A percentile compares a stretch with the other conserved stretches of the same genome.
These are phyloP conservation scores for Gopherus flavomarginatus DNA, from an alignment of 2,113 vertebrate genomes.

Conservation along the genomic window DNA sequence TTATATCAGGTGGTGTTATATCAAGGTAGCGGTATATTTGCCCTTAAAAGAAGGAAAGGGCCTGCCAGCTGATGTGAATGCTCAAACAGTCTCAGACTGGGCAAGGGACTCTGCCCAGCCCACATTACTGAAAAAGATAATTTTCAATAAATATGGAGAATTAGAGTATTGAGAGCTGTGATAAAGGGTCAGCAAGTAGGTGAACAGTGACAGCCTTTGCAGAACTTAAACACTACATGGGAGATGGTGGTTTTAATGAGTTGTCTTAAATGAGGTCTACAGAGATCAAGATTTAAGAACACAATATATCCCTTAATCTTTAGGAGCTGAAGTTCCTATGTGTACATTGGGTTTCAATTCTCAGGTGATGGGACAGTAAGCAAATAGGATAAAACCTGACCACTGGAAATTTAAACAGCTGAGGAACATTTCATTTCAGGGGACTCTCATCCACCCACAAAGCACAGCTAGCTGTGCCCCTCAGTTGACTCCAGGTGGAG, in stretches of 20 bases:
- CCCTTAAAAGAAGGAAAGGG: conserved; percentile 23
- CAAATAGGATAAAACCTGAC: neutral
- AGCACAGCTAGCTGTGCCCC: neutral
- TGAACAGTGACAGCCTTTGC: rapidly evolving
- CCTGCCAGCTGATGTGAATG: conserved; percentile 17
- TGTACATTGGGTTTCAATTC: neutral
- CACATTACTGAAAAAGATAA: neutral
- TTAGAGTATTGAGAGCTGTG: neutral
- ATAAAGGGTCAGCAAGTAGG: neutral
- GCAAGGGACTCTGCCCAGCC: conserved; percentile 33
- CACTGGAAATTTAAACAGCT: neutral
- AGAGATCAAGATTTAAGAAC: neutral
- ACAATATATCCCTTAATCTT: rapidly evolving
- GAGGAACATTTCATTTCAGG: neutral
- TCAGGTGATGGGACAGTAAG: neutral
- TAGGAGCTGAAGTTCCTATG: neutral
- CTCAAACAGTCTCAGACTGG: neutral
- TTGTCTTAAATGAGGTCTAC: no score
- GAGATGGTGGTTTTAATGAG: rapidly evolving
- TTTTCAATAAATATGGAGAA: neutral
- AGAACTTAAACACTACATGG: rapidly evolving
- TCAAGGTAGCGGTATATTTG: neutral
- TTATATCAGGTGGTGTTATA: no score
- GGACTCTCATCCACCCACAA: neutral
- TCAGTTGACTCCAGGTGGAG: neutral